These are phyloP conservation scores for Numenius phaeopus DNA, from an alignment of 2,797 vertebrate species.

Conservation along the genomic window DNA sequence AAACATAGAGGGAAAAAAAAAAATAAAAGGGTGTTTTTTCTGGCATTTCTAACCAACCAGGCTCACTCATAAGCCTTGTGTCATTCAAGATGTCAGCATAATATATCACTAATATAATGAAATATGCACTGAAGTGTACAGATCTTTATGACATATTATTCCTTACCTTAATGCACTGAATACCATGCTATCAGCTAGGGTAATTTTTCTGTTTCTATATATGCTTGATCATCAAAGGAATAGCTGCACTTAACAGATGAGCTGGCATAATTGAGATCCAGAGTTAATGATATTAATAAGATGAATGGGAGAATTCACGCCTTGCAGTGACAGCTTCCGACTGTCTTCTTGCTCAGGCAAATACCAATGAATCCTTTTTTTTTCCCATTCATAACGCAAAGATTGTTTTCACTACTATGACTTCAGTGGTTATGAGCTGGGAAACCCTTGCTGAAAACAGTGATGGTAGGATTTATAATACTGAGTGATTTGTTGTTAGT, in stretches of 20 bases:
- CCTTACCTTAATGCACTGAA: not conserved
- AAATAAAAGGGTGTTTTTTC: not conserved
- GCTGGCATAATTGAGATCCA: not conserved
- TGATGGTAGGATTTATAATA: not conserved
- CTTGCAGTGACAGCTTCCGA: not conserved
- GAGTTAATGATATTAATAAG: not conserved
- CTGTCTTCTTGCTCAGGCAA: not conserved
- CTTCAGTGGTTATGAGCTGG: not conserved
- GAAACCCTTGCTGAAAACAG: not conserved
- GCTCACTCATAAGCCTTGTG: not conserved
- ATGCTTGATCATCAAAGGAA: not conserved
- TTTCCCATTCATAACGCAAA: accelerated
- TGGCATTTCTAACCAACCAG: not conserved
- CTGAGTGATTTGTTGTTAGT: not conserved
- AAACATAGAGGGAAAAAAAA: not conserved
- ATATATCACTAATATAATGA: not conserved
- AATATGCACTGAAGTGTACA: not conserved
- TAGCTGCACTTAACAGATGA: not conserved
- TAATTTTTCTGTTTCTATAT: not conserved
- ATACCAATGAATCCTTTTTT: not conserved
- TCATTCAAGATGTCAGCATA: not conserved
- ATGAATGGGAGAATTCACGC: not conserved
- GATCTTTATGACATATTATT: not conserved
- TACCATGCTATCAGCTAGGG: not conserved
- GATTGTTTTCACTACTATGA: not conserved